Conservation (phyloP, 2,888 invertebrate genomes). For the Nemoura dubitans region DNA sequence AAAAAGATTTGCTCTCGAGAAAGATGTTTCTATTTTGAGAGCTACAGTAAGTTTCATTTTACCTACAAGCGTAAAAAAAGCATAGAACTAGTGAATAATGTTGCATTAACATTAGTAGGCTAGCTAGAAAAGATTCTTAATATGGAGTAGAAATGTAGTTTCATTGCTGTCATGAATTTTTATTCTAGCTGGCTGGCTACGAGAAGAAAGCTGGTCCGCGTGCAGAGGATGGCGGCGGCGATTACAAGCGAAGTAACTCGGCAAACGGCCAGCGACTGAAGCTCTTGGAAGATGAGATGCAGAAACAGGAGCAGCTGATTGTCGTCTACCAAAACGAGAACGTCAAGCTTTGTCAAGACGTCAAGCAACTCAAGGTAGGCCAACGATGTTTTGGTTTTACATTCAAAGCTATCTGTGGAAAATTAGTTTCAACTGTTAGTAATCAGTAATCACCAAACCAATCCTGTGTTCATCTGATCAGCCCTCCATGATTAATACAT, state of each 20-base stretch:
- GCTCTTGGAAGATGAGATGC: conserved; percentile 45
- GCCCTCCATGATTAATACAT: too few species aligned
- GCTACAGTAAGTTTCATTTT: conserved; percentile 38
- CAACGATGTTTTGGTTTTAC: conserved; percentile 43
- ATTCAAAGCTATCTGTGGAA: too few species aligned
- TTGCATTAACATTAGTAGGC: too few species aligned
- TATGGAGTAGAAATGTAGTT: too few species aligned
- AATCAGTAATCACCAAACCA: too few species aligned
- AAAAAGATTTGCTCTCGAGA: conserved; percentile 40
- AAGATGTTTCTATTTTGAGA: conserved; percentile 34
- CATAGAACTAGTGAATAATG: too few species aligned
- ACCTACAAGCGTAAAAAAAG: too few species aligned
- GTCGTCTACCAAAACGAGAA: conserved; percentile 46
- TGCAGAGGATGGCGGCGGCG: conserved; percentile 20
- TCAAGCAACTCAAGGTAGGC: conserved; percentile 51
- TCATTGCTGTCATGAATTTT: neutral
- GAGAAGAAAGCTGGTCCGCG: neutral
- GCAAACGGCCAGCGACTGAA: conserved; percentile 7
- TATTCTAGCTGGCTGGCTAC: neutral
- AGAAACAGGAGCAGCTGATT: conserved; percentile 47
- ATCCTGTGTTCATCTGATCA: too few species aligned
- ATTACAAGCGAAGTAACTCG: neutral
- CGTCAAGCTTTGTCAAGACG: conserved; percentile 45
- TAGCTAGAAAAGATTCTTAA: too few species aligned
- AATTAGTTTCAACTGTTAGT: too few species aligned